These are phyloP conservation scores for Ischnus inquisitorius DNA, from an alignment of 2,888 invertebrate species.

Conservation along the genomic window DNA sequence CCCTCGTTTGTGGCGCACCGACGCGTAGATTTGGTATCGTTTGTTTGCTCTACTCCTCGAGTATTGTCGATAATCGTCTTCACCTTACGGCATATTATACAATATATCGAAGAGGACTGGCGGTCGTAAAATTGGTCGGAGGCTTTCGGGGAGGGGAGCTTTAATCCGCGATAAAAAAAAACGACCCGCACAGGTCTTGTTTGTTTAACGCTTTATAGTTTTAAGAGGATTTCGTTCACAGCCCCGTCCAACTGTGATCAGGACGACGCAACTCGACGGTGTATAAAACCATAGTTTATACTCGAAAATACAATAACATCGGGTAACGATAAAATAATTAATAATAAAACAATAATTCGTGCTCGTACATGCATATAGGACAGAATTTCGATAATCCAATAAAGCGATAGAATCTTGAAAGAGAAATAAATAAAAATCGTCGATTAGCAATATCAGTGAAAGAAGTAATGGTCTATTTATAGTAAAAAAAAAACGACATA, in stretches of 20 bases:
- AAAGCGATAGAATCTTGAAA: conserved; percentile 50
- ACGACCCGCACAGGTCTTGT: conserved; percentile 65
- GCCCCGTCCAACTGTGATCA: conserved; percentile 37
- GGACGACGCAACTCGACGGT: conserved; percentile 46
- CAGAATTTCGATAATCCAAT: conserved; percentile 58
- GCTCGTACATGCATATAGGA: neutral
- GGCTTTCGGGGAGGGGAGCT: conserved; percentile 58
- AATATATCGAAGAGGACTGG: conserved; percentile 49
- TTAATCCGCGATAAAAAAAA: conserved; percentile 61
- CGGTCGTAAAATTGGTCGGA: conserved; percentile 65
- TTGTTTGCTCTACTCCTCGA: conserved; percentile 53
- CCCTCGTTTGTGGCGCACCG: conserved; percentile 15
- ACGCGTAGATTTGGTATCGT: conserved; percentile 29
- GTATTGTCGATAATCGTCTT: conserved; percentile 67
- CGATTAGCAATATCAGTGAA: conserved; percentile 2
- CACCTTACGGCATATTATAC: conserved; percentile 30
- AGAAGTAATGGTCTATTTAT: neutral
- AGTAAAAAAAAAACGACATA: too few species aligned
- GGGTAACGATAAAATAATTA: conserved; percentile 61
- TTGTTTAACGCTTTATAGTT: conserved; percentile 69
- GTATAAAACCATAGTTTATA: conserved; percentile 20
- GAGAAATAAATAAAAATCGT: neutral
- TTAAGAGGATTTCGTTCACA: conserved; percentile 66
- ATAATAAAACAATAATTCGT: conserved; percentile 51
- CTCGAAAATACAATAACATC: conserved; percentile 38